Evolutionary conservation across 2,797 vertebrate genomes (phyloP).

Genomic region (Sardinella longiceps): DNA sequence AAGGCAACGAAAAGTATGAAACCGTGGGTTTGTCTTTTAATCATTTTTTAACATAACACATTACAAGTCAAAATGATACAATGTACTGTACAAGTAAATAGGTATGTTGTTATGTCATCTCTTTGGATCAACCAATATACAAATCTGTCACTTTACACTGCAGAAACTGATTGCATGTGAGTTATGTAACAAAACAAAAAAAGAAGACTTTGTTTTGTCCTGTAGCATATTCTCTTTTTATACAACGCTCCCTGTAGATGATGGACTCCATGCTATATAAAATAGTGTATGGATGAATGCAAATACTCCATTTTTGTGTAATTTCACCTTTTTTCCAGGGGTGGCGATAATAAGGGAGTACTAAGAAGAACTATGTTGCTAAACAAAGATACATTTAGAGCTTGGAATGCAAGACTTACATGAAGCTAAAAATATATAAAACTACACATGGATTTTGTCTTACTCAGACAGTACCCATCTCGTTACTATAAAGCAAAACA

Average conservation of each 20-base stretch:
- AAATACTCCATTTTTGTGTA: conserved; percentile 67
- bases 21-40: conserved; percentile 82
- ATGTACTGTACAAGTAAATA: conserved; percentile 84
- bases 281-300: conserved; percentile 74
- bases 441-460: conserved; percentile 72
- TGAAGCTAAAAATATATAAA: conserved; percentile 78
- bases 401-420: conserved; percentile 83
- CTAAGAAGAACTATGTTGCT: conserved; percentile 74
- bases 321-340: conserved; percentile 64
- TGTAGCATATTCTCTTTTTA: conserved; percentile 65
- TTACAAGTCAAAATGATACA: conserved; percentile 82
- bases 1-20: conserved; percentile 64
- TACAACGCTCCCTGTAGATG: conserved; percentile 77
- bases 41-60: conserved; percentile 83
- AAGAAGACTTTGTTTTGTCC: conserved; percentile 66
- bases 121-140: conserved; percentile 89
- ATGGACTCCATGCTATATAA: conserved; percentile 74
- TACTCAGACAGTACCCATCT: conserved; percentile 66
- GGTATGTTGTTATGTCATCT: conserved; percentile 83
- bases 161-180: conserved; percentile 81
- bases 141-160: conserved; percentile 80
- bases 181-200: conserved; percentile 72
- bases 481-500: conserved; percentile 66
- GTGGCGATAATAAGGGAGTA: conserved; percentile 72
- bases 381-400: conserved; percentile 77